Evolutionary conservation across 2,113 vertebrate species (phyloP).

Genomic region (Nannobrachium achirus): DNA sequence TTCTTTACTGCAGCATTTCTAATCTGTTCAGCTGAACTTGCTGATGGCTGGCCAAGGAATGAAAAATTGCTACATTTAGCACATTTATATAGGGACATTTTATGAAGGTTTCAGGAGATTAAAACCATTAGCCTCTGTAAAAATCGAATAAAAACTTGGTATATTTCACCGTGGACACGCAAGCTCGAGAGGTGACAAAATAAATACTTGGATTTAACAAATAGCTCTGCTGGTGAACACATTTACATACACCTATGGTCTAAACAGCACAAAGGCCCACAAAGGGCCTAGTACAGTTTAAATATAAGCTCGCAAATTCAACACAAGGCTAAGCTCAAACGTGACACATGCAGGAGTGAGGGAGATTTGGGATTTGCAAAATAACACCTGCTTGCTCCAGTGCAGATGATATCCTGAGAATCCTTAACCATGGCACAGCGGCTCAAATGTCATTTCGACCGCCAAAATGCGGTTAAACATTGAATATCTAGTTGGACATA

Average conservation of each 20-base stretch:
- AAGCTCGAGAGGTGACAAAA: no score
- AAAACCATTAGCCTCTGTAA: constrained; percentile 30
- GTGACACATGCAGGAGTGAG: constrained; percentile 42
- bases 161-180: no score
- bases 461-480: constrained; percentile 58
- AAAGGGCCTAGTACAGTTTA: constrained; percentile 26
- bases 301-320: constrained; percentile 22
- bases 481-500: constrained; percentile 71
- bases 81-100: background rate
- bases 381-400: constrained; percentile 69
- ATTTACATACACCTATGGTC: constrained; percentile 14
- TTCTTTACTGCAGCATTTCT: constrained; percentile 41
- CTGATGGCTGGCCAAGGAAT: constrained; percentile 30
- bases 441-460: constrained; percentile 65
- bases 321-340: constrained; percentile 42
- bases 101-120: constrained; percentile 10
- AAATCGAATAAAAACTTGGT: constrained; percentile 24
- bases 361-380: constrained; percentile 71
- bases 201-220: background rate
- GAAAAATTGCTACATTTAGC: constrained; percentile 14
- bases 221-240: background rate
- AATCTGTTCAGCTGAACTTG: constrained; percentile 40
- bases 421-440: constrained; percentile 19
- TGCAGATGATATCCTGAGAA: constrained; percentile 52
- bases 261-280: background rate